These are phyloP conservation scores for Orchestia grillus DNA, from an alignment of 1,140 invertebrate genomes.

Conservation along the genomic window DNA sequence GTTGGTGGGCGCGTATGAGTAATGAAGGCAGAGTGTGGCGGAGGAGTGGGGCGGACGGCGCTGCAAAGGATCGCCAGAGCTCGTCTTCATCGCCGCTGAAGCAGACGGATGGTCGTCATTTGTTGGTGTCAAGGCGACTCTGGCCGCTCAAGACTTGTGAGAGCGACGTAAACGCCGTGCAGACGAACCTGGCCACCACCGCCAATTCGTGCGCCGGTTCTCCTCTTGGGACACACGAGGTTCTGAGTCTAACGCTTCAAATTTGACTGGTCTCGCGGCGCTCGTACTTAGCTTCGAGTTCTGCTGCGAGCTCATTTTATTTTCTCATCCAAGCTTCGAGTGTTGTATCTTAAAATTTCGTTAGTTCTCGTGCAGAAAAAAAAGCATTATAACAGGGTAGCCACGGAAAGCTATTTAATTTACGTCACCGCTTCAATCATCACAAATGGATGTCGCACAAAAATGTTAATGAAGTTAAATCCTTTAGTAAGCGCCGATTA, in stretches of 20 bases:
- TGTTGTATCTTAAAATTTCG: neutral
- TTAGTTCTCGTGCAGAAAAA: no score
- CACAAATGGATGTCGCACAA: no score
- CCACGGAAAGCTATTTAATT: no score
- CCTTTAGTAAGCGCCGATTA: no score
- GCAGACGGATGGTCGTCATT: conserved; percentile 44
- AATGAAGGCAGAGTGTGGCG: neutral
- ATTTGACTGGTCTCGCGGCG: neutral
- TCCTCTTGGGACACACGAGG: neutral
- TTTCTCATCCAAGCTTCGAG: neutral
- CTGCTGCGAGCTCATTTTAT: neutral
- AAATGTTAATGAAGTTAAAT: no score
- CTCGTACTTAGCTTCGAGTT: neutral
- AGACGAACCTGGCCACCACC: neutral
- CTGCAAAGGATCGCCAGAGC: conserved; percentile 36
- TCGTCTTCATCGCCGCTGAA: conserved; percentile 53
- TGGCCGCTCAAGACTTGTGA: conserved; percentile 24
- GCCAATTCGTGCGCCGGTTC: neutral
- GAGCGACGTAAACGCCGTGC: neutral
- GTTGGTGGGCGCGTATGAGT: conserved; percentile 52
- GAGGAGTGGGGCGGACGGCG: neutral
- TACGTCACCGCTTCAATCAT: no score
- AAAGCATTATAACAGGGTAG: no score
- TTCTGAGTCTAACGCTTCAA: neutral
- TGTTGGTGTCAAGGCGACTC: conserved; percentile 42